Evolutionary conservation across 2,888 invertebrate species (phyloP).

Genomic region (Caenorhabditis imperialis): DNA sequence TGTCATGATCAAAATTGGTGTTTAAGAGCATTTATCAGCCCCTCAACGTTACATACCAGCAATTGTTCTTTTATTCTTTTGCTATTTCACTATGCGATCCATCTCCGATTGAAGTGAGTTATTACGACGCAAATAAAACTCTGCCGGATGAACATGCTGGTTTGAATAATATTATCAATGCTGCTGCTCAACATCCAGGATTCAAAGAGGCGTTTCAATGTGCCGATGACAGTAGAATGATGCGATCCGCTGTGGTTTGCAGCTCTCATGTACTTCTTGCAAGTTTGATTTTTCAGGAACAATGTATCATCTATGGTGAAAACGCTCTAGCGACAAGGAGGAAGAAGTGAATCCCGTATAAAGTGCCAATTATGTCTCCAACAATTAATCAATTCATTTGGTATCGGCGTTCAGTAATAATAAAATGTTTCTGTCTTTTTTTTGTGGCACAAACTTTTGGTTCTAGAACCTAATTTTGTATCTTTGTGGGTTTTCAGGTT

Average conservation of each 20-base stretch:
- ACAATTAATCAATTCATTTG: too few relatives aligned
- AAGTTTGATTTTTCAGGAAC: slow-evolving; percentile 7
- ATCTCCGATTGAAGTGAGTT: too few relatives aligned
- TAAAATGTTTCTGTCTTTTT: too few relatives aligned
- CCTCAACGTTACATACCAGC: slow-evolving; percentile 2
- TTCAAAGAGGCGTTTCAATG: slow-evolving; percentile 30
- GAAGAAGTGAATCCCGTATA: too few relatives aligned
- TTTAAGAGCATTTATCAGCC: background rate
- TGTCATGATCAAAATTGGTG: too few relatives aligned
- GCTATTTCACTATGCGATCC: background rate
- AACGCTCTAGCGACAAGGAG: slow-evolving; percentile 7
- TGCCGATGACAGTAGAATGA: slow-evolving; percentile 23
- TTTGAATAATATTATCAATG: slow-evolving; percentile 3
- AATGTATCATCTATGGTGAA: slow-evolving; percentile 18
- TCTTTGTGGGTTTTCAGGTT: too few relatives aligned
- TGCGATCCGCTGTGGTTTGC: slow-evolving; percentile 5
- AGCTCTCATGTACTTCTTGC: background rate
- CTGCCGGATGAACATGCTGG: background rate
- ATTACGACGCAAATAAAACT: background rate
- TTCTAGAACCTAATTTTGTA: too few relatives aligned
- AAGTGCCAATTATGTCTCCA: too few relatives aligned
- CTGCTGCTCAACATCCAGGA: slow-evolving; percentile 10
- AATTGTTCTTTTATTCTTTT: slow-evolving; percentile 1
- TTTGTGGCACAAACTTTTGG: too few relatives aligned
- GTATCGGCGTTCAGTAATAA: too few relatives aligned